Base-by-base conservation (phyloP, 2,113 vertebrate species). In the Tapirus terrestris region DNA sequence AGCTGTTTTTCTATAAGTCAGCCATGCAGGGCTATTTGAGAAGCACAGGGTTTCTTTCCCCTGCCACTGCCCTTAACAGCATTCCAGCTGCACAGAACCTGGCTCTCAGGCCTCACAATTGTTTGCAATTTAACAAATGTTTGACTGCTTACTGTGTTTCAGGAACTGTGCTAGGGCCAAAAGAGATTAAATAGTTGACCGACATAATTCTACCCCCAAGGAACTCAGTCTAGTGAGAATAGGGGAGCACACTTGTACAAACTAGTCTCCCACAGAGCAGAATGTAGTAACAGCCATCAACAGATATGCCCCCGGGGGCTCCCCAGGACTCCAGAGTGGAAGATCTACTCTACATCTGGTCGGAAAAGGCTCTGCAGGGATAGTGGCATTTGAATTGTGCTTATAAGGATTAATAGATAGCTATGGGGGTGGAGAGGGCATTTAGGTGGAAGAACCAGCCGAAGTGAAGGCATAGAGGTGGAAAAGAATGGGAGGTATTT, bases 1-100 rank as follows among this genome's bases (percentile, higher is more conserved):
- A 97, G 97, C 94, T 96, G 88, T 82, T 79, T 83, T 82, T 76
- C 23, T 73, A 5, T 31, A 91, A 88, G 33, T 72, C 39, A 63
- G 43, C 53, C 79, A 10, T 10, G 0, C 14, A n/a, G 85, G 27
- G 68, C 70, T 92, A 53, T 88, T 81, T 81, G 51, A 48, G 83
- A 93, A 60, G 58, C 31, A 12, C 7, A 0, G n/a, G 23, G 93
- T 31, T 68, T 77, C 89, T 94, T 91, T 93, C 39, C 27, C 60
- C 70, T 58, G 29, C 56, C 7, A 0, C 14, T 76, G 27, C 60
- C 53, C 70, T 65, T 56, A 56, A 60, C 21, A 67, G 1, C n/a
- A 33, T 67, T 1, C 51, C 8, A 16, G 14, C 36, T 8, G 12
- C 73, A n/a, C 43, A 88, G 36, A 92, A 51, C 68, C 56, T 89